Base-by-base conservation (phyloP, 1,140 invertebrate genomes). In the Drosophila bipectinata region DNA sequence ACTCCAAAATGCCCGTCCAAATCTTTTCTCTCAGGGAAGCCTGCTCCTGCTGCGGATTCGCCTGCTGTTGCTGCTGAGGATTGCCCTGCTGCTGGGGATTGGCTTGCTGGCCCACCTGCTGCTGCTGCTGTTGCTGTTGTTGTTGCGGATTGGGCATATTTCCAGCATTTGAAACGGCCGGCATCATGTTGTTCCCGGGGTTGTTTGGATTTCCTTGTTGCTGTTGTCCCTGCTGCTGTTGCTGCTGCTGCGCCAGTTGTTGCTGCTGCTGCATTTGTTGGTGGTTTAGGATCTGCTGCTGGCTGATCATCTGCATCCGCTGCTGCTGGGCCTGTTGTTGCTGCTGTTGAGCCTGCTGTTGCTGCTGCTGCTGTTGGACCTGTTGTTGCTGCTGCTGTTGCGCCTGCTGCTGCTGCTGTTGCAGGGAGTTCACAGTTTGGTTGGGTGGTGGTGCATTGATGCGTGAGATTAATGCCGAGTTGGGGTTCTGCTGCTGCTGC, bases 1-100 rank as follows among this genome's bases (percentile, higher is more conserved):
- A 98, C 92, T 98, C 97, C 3, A 98, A 91, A 0, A 96, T 92
- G 8, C 98, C 98, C 77, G 95, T 94, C 97, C 97, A 98, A 85
- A 98, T 97, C 54, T 84, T 90, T 49, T 91, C 91, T 0, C 87
- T 74, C 32, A 88, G 39, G 45, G 82, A 73, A 34, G 73, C 37
- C 61, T 74, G 64, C 41, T 85, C 77, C 28, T 78, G 72, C 48
- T 66, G 64, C 45, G 92, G 90, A 49, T 77, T 72, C 6, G 69
- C 57, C 51, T 89, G 76, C 6, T 82, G 75, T 9, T 59, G 79
- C 21, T 69, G 79, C 45, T 84, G 80, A 18, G 67, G 79, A 32
- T 92, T 92, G 15, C 91, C 90, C 26, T 81, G 81, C 9, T 90
- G 88, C 6, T 77, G 72, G 44, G 74, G 34, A 68, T 77, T 72